phyloP scores from a whole-genome alignment of 1,140 invertebrate genomes.

The Leptoteleia sp. region DNA sequence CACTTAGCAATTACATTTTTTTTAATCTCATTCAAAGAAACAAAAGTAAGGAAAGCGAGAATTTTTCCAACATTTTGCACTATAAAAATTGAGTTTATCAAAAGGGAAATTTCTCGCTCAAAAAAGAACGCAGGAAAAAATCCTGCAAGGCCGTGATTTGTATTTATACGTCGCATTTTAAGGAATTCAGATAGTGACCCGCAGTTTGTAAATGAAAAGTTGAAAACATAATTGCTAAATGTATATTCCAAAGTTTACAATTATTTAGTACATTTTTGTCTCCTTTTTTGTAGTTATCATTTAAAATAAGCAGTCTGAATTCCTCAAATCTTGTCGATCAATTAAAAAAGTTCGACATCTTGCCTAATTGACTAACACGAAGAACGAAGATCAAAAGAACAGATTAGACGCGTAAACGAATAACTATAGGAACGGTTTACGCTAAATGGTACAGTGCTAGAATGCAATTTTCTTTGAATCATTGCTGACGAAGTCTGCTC shows the following conservation, averaged over 20 bases:
- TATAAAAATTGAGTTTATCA: conserved; percentile 29
- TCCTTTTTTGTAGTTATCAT: no score
- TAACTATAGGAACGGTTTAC: conserved; percentile 64
- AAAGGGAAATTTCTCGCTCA: conserved; percentile 31
- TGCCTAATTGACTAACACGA: conserved; percentile 37
- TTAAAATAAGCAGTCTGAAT: conserved; percentile 6
- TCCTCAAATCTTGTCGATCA: neutral
- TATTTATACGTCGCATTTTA: conserved; percentile 26
- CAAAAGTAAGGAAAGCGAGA: conserved; percentile 28
- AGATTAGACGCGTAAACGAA: conserved; percentile 54
- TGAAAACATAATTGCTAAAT: no score
- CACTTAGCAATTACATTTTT: conserved; percentile 29
- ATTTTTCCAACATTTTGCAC: conserved; percentile 12
- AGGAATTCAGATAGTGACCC: conserved; percentile 8
- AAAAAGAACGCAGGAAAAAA: conserved; percentile 32
- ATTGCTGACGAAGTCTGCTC: conserved; percentile 12
- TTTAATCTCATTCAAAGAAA: conserved; percentile 29
- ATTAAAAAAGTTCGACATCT: conserved; percentile 15
- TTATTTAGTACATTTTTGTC: neutral
- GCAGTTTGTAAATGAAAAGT: no score
- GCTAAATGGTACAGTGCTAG: conserved; percentile 39
- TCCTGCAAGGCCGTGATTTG: conserved; percentile 54
- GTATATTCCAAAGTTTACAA: no score
- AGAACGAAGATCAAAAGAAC: conserved; percentile 32
- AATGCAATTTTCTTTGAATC: conserved; percentile 37